phyloP scores from a whole-genome alignment of 1,140 invertebrate genomes.

The Drosophila littoralis region DNA sequence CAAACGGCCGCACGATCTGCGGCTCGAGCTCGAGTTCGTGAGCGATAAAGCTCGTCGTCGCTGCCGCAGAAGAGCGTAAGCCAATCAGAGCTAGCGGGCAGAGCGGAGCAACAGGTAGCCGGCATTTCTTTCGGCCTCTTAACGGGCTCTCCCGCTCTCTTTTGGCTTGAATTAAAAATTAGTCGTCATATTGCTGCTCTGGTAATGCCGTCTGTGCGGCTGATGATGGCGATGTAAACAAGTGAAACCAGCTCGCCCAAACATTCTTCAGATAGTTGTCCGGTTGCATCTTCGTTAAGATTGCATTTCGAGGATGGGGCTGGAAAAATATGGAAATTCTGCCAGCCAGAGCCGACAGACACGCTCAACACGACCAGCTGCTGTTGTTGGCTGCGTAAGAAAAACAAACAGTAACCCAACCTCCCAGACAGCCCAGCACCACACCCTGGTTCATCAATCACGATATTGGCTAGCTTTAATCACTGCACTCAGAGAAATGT shows the following conservation, averaged over 20 bases:
- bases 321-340: slow-evolving; percentile 44
- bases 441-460: slow-evolving; percentile 48
- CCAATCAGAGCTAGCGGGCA: background rate
- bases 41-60: slow-evolving; percentile 25
- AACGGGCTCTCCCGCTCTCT: background rate
- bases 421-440: slow-evolving; percentile 3
- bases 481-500: slow-evolving; percentile 8
- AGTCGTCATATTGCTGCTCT: too few relatives aligned
- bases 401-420: slow-evolving; percentile 32
- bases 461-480: slow-evolving; percentile 35
- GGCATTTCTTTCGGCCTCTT: slow-evolving; percentile 29
- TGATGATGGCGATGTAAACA: slow-evolving; percentile 56
- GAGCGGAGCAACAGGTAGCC: slow-evolving; percentile 41
- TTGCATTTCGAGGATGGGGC: background rate
- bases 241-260: slow-evolving; percentile 84
- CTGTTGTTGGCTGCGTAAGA: slow-evolving; percentile 3
- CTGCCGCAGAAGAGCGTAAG: slow-evolving; percentile 37
- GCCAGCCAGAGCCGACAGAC: slow-evolving; percentile 4
- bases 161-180: slow-evolving; percentile 57
- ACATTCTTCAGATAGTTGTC: slow-evolving; percentile 78
- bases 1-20: slow-evolving; percentile 28
- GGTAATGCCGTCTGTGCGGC: slow-evolving; percentile 46
- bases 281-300: slow-evolving; percentile 31
- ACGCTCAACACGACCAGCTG: slow-evolving; percentile 18
- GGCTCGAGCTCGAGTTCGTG: slow-evolving; percentile 5